Evolutionary conservation across 2,888 invertebrate species (phyloP), one percentile per base, ranked within the genome.

Genomic region (Brachyopa scutellaris): DNA sequence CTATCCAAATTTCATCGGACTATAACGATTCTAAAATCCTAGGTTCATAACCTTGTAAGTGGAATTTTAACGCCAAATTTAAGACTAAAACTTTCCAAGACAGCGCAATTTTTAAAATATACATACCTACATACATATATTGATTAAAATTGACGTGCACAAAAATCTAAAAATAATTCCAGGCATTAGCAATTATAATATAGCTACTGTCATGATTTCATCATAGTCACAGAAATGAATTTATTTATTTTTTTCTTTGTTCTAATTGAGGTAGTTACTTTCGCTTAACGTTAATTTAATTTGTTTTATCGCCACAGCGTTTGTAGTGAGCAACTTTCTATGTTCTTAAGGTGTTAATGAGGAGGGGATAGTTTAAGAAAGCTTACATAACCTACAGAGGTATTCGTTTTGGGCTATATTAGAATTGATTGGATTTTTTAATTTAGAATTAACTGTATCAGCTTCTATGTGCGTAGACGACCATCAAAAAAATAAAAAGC

Each of bases 31-130:
- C 19, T 26, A n/a, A 40, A 19, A 42, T 29, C 9, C 17, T 21
- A 53, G 33, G 62, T 51, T 53, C 38, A 64, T 19, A 38, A 8
- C 23, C 17, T 64, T 51, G 36, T 19, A 38, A 64, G 13, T 61
- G 8, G 8, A 19, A 61, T 19, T 57, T 21, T 15, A 15, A 26
- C 26, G 38, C 31, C 29, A 57, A 29, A 29, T 38, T n/a, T 23
- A 38, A 6, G 29, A 17, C 15, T 57, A 13, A 19, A 23, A 26
- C 26, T 23, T 29, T 59, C 29, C 15, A 11, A 55, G 17, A 13
- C 31, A 45, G n/a, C n/a, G 1, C 4, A 15, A 49, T 49, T 13
- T 26, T 23, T 26, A 26, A 2, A 13, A 47, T n/a, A 47, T 31
- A 42, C 31, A 26, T n/a, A n/a, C n/a, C n/a, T n/a, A n/a, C n/a